Conservation (phyloP, 2,888 invertebrate species). For the Micropterix aruncella region DNA sequence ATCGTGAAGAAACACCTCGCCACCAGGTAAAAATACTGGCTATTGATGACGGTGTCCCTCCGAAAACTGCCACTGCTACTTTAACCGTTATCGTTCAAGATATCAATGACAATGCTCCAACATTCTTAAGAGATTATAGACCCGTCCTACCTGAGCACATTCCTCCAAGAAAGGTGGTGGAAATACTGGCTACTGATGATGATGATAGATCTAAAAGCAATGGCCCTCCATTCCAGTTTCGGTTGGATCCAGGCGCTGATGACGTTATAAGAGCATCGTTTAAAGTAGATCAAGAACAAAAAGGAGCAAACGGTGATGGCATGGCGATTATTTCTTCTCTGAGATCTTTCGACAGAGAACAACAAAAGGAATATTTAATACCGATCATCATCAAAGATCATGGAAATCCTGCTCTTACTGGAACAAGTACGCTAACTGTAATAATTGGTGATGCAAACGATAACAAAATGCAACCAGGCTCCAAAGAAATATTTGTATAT, state of each 20-base stretch:
- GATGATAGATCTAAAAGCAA: constrained; percentile 90
- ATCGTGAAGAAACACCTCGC: constrained; percentile 87
- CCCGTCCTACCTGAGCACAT: constrained; percentile 90
- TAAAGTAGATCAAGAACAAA: constrained; percentile 93
- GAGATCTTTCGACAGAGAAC: constrained; percentile 87
- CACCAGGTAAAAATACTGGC: constrained; percentile 95
- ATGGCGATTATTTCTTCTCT: constrained; percentile 95
- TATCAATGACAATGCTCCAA: constrained; percentile 90
- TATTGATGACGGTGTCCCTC: constrained; percentile 86
- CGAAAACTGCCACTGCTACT: constrained; percentile 87
- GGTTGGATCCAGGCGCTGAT: constrained; percentile 85
- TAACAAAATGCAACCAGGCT: constrained; percentile 96
- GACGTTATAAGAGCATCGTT: constrained; percentile 89
- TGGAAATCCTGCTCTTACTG: constrained; percentile 92
- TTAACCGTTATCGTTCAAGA: constrained; percentile 90
- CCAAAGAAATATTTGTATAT: constrained; percentile 94
- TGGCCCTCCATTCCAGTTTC: constrained; percentile 92
- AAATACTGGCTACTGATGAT: constrained; percentile 86
- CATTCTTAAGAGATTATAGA: constrained; percentile 82
- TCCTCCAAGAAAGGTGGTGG: constrained; percentile 81
- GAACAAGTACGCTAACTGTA: constrained; percentile 89
- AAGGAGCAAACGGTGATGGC: constrained; percentile 94
- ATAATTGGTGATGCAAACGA: constrained; percentile 97
- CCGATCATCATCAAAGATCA: constrained; percentile 97
- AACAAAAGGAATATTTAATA: constrained; percentile 90